phyloP scores from a whole-genome alignment of 2,888 invertebrate genomes.

The Cyclophora albipunctata region DNA sequence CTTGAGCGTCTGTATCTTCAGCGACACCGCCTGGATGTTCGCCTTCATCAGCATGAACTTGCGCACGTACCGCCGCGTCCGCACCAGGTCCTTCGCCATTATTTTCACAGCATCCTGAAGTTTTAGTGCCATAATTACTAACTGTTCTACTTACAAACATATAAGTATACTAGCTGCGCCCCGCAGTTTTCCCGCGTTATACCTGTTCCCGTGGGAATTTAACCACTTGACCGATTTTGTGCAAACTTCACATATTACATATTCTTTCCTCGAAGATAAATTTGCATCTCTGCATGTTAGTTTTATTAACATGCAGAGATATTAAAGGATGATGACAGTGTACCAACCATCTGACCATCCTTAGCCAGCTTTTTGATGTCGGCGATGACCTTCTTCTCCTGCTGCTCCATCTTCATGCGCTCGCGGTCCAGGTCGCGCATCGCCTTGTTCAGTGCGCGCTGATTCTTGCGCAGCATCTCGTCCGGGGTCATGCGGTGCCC shows the following conservation, averaged over 20 bases:
- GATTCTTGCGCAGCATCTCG: conserved; percentile 98
- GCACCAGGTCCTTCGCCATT: conserved; percentile 98
- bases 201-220: too few species aligned
- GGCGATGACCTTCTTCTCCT: conserved; percentile 98
- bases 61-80: conserved; percentile 95
- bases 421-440: conserved; percentile 98
- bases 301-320: too few species aligned
- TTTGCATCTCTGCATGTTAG: too few species aligned
- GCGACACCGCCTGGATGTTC: conserved; percentile 97
- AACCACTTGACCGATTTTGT: too few species aligned
- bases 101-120: conserved; percentile 97
- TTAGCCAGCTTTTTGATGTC: conserved; percentile 99
- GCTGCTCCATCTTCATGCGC: conserved; percentile 96
- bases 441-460: conserved; percentile 97
- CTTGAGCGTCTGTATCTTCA: conserved; percentile 97
- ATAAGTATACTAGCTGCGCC: too few species aligned
- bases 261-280: too few species aligned
- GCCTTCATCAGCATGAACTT: conserved; percentile 99
- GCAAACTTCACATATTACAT: too few species aligned
- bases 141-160: conserved; percentile 1
- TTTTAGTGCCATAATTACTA: neutral
- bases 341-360: conserved; percentile 95
- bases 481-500: conserved; percentile 97
- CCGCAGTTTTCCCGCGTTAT: too few species aligned
- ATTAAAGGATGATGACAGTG: too few species aligned